phyloP scores from a whole-genome alignment of 2,113 vertebrate genomes.

The Parus major region DNA sequence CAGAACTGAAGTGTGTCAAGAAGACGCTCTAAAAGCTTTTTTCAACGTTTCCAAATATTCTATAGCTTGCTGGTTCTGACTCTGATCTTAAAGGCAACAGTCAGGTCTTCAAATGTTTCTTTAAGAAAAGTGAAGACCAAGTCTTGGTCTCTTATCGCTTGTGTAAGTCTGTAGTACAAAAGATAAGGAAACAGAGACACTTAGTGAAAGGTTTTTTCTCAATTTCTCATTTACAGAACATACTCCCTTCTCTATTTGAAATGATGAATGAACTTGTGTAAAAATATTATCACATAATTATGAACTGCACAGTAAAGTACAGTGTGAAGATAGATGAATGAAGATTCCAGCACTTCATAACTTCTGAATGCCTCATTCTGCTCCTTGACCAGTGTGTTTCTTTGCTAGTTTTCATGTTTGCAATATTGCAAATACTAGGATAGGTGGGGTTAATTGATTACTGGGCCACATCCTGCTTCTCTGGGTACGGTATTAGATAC shows the following conservation, averaged over 20 bases:
- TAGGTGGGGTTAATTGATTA: not conserved
- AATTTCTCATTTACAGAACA: not conserved
- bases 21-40: not conserved
- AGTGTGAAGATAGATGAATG: not conserved
- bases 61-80: not conserved
- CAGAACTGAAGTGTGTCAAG: not conserved
- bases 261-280: conserved; percentile 6
- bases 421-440: not conserved
- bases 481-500: not conserved
- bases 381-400: not conserved
- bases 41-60: not conserved
- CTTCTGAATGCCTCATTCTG: not conserved
- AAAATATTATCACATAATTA: conserved; percentile 59
- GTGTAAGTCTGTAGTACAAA: not conserved
- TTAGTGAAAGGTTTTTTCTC: not conserved
- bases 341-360: not conserved
- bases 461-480: not conserved
- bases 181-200: not conserved
- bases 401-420: not conserved
- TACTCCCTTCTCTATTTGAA: not conserved
- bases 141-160: not conserved
- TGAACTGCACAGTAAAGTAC: not conserved
- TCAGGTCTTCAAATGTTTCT: not conserved
- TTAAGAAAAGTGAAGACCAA: not conserved
- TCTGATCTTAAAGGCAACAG: not conserved